Percentiles rank a stretch among this genome's conserved stretches.
Conservation (phyloP, 2,797 vertebrate species). For the Gallinago nigripennis region DNA sequence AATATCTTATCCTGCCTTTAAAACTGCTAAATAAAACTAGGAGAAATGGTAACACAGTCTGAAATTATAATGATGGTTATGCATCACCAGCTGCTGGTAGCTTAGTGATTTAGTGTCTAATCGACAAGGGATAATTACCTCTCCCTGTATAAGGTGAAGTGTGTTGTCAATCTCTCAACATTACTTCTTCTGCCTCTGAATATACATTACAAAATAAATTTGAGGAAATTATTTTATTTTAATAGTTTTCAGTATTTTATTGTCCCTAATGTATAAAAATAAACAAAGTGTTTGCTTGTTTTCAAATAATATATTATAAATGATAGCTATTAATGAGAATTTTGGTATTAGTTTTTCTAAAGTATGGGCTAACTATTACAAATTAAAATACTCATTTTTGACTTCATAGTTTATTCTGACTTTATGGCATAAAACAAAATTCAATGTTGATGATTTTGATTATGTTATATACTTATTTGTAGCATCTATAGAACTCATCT, state of each 20-base stretch:
- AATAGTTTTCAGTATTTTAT: neutral
- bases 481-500: neutral
- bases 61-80: slow-evolving; percentile 34
- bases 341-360: neutral
- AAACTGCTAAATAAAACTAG: slow-evolving; percentile 34
- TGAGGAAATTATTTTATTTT: neutral
- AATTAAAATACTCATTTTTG: neutral
- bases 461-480: neutral
- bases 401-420: neutral
- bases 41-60: neutral
- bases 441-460: neutral
- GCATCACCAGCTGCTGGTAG: slow-evolving; percentile 35
- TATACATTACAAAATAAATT: neutral
- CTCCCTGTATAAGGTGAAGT: neutral
- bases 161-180: neutral
- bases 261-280: neutral
- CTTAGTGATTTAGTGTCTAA: slow-evolving; percentile 30
- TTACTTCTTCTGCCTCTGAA: neutral
- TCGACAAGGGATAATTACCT: slow-evolving; percentile 32
- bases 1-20: slow-evolving; percentile 20
- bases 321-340: neutral
- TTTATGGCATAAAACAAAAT: neutral
- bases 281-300: neutral
- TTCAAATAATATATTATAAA: neutral
- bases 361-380: neutral